Base-by-base conservation (phyloP, 2,888 invertebrate genomes). In the Trimorus sp. region DNA sequence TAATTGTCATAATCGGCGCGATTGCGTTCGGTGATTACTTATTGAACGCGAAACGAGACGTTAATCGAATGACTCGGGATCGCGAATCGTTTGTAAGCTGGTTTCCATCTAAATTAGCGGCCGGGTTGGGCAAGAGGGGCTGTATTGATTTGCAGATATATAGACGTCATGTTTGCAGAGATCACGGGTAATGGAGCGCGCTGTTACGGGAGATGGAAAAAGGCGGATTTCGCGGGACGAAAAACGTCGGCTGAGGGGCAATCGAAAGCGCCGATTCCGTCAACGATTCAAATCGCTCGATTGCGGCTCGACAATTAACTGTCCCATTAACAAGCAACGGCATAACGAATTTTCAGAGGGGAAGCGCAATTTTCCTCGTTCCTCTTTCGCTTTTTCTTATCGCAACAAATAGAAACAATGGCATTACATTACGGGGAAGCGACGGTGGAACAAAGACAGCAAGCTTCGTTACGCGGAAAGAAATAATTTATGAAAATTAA, bases 141-240 rank as follows among this genome's bases (percentile, higher is more conserved):
- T 84, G 79, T 82, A 84, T 84, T 82, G 83, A 83, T 81, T 83
- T 70, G 83, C 49, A 76, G 81, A 83, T 83, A 81, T 83, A 83
- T 78, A 78, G 71, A 78, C 73, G 80, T 80, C 60, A 66, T 73
- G 80, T 83, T 80, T 81, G 65, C 76, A 76, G 71, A 80, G 83
- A 80, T 80, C 78, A 79, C 73, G 78, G 69, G 83, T 81, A 81
- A 83, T 83, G 80, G 78, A 71, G 80, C 83, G 73, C 80, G 68
- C 68, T 48, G 78, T 78, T 71, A 73, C 68, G 75, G 59, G 63
- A 75, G 75, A 78, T 75, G 71, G 74, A 76, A 80, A 76, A 77
- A 77, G 66, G 48, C 73, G 60, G 80, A 75, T 75, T 78, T 74
- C 59, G 63, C 56, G 48, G 75, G 60, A 54, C 53, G 59, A 58